These are phyloP conservation scores for Microcebus tavaratra DNA, from an alignment of 2,113 vertebrate genomes.

Conservation along the genomic window DNA sequence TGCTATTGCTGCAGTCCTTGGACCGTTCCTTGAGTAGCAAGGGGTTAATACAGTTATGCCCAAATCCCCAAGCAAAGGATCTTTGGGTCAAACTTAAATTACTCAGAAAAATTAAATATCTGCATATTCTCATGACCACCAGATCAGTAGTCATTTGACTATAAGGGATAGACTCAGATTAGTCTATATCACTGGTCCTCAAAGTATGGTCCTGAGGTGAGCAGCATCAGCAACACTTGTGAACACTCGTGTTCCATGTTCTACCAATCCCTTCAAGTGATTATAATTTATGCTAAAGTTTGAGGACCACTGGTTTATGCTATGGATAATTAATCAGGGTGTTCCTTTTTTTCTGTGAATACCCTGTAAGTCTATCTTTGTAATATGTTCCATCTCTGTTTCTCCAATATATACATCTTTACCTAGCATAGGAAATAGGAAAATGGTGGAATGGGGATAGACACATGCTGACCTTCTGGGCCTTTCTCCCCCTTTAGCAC, in stretches of 20 bases:
- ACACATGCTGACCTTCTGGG: not conserved
- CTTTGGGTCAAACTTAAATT: slow-evolving; percentile 3
- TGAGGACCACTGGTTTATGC: not conserved
- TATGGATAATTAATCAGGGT: not conserved
- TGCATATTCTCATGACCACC: not conserved
- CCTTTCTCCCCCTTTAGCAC: not conserved
- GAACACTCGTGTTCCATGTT: not conserved
- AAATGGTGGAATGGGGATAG: not conserved
- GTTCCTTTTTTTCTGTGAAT: not conserved
- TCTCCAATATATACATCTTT: not conserved
- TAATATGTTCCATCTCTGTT: not conserved
- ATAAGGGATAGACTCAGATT: not conserved
- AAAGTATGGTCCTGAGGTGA: not conserved
- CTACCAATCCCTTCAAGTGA: not conserved
- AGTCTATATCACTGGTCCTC: not conserved
- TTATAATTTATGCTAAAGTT: not conserved
- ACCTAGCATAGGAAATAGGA: not conserved
- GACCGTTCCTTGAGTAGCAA: not conserved
- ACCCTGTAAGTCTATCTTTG: not conserved
- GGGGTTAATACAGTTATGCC: not conserved
- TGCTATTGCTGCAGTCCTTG: not conserved
- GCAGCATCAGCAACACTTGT: not conserved
- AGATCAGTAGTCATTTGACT: not conserved
- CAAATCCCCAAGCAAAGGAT: not conserved
- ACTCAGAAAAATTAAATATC: not conserved